Evolutionary conservation across 1,140 invertebrate genomes (phyloP).

Genomic region (Sarcophaga peregrina): DNA sequence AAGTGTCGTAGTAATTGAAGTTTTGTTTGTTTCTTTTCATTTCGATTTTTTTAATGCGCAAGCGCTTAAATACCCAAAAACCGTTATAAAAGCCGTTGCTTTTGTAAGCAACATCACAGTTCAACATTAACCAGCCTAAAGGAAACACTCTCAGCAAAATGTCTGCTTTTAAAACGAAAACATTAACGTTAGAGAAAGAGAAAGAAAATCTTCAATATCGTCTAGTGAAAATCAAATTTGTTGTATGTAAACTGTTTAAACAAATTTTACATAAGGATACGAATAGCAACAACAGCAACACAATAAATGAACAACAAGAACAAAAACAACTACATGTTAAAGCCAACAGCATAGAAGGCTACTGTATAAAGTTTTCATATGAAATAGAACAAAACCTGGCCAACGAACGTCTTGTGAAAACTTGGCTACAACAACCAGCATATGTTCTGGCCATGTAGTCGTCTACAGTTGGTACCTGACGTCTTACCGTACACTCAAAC

Average conservation of each 20-base stretch:
- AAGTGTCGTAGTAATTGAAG: slow-evolving; percentile 45
- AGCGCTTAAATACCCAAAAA: neutral
- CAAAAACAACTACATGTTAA: slow-evolving; percentile 48
- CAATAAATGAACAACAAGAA: slow-evolving; percentile 49
- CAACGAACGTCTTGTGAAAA: slow-evolving; percentile 56
- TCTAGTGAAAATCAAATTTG: slow-evolving; percentile 29
- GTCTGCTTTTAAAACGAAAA: neutral
- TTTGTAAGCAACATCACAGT: neutral
- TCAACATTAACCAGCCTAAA: neutral
- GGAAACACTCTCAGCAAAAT: slow-evolving; percentile 19
- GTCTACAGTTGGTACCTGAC: slow-evolving; percentile 27
- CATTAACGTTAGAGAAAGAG: neutral
- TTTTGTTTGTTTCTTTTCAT: neutral
- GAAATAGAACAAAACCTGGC: slow-evolving; percentile 62
- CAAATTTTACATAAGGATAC: neutral
- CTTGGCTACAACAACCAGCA: slow-evolving; percentile 44
- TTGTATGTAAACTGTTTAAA: neutral
- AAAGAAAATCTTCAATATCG: neutral
- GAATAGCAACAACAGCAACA: slow-evolving; percentile 38
- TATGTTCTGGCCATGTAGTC: slow-evolving; percentile 37
- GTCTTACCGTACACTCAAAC: slow-evolving; percentile 46
- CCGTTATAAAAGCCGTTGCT: slow-evolving; percentile 36
- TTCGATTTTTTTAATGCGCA: neutral
- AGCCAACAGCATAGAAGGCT: slow-evolving; percentile 13
- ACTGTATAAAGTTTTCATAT: neutral